A percentile compares a stretch with the other conserved stretches of the same genome.
Evolutionary conservation across 2,888 invertebrate species (phyloP).

Genomic region (Tyria jacobaeae): DNA sequence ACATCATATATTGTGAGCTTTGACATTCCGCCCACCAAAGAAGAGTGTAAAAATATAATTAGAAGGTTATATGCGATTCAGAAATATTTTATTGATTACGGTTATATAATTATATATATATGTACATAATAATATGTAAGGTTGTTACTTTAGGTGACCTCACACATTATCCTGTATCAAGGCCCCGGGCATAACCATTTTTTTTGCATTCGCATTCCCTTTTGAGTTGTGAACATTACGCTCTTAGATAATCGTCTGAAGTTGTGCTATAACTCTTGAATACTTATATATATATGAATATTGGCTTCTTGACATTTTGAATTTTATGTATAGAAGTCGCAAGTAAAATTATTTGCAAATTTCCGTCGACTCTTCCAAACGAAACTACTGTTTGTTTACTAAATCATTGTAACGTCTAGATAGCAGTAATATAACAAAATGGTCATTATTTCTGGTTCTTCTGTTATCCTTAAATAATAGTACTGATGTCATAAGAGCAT

Average conservation of each 20-base stretch:
- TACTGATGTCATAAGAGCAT: not conserved
- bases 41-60: too few relatives aligned
- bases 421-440: not conserved
- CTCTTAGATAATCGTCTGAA: not conserved
- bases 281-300: not conserved
- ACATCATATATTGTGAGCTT: too few relatives aligned
- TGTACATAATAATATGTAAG: too few relatives aligned
- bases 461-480: not conserved
- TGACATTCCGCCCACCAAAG: too few relatives aligned
- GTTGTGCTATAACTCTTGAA: not conserved
- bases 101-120: too few relatives aligned
- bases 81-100: too few relatives aligned
- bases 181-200: too few relatives aligned
- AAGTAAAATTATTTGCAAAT: not conserved
- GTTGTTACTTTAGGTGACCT: too few relatives aligned
- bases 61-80: too few relatives aligned
- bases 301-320: not conserved
- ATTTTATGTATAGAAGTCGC: not conserved
- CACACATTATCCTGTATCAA: too few relatives aligned
- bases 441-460: not conserved
- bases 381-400: not conserved
- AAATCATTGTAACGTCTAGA: not conserved
- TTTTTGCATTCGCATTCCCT: not conserved
- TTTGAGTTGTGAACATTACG: not conserved
- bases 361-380: not conserved